Evolutionary conservation across 2,888 invertebrate genomes (phyloP), one percentile per base, ranked within the genome.

Genomic region (Amblyjoppa proteus): DNA sequence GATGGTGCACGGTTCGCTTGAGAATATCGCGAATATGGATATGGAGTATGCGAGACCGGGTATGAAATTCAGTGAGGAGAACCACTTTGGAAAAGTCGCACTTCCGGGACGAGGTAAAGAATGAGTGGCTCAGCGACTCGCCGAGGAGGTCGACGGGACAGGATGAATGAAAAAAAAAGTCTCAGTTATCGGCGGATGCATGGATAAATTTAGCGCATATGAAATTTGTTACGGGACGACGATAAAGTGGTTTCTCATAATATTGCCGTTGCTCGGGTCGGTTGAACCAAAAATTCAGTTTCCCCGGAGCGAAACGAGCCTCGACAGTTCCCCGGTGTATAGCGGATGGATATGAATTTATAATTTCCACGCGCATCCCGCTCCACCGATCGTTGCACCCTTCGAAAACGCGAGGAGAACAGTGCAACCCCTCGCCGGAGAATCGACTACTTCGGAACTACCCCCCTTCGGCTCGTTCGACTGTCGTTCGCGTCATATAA

Each of bases 401-500:
- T 83, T 81, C 74, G 81, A 69, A 68, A 71, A 66, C 53, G 51
- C 58, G 61, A 41, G 68, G 74, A 84, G 56, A 74, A 31, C 68
- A 34, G 61, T 75, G 77, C 84, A 84, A 80, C 83, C 87, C 87
- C 85, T 87, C 87, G 85, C 79, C 16, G 64, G 5, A 6, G 34
- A 64, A 64, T 64, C 64, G 64, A n/a, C 64, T 64, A 64, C 64
- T 64, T 64, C 64, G 64, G 73, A 75, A 83, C 83, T 84, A 90
- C 87, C 90, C 89, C 89, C 85, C 89, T 88, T 80, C 78, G 81
- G 25, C 88, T 86, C 85, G 88, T 88, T 89, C 89, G 90, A 89
- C 91, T 92, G 93, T 92, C 93, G 92, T 90, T 93, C 91, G 92
- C 91, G 92, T 92, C 93, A 91, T 92, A 93, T 94, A 94, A 94